Evolutionary conservation across 1,140 invertebrate species (phyloP).

Genomic region (Capitella teleta): DNA sequence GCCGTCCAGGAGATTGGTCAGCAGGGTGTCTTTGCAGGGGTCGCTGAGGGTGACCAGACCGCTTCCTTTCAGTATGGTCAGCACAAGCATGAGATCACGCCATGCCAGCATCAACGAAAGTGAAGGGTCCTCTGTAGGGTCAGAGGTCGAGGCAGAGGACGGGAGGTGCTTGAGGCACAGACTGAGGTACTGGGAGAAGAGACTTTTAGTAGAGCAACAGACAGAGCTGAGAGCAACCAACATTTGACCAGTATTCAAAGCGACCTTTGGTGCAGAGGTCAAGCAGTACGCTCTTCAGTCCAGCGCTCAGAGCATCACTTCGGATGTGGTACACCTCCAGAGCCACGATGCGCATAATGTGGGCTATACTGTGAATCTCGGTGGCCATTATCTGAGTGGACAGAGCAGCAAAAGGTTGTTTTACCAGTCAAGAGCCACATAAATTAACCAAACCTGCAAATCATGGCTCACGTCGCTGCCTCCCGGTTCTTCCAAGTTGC

Average conservation of each 20-base stretch:
- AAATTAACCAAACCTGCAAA: background rate
- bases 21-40: too few relatives aligned
- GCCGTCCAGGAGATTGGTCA: too few relatives aligned
- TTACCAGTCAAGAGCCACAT: background rate
- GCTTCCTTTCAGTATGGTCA: too few relatives aligned
- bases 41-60: conserved; percentile 12
- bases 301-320: conserved; percentile 22
- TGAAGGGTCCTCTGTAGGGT: too few relatives aligned
- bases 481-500: conserved; percentile 13
- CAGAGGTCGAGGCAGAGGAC: too few relatives aligned
- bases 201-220: too few relatives aligned
- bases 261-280: conserved; percentile 18
- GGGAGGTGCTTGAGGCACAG: too few relatives aligned
- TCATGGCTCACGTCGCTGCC: background rate
- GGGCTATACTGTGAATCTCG: conserved; percentile 22
- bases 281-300: conserved; percentile 20
- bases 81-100: conserved; percentile 15
- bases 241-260: conserved; percentile 27
- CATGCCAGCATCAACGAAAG: conserved; percentile 26
- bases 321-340: conserved; percentile 24
- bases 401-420: too few relatives aligned
- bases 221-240: conserved; percentile 13
- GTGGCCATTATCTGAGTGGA: conserved; percentile 8
- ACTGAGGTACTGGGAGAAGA: too few relatives aligned
- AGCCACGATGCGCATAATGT: conserved; percentile 23